These are phyloP conservation scores for Theristicus caerulescens DNA, from an alignment of 2,113 vertebrate species.

Conservation along the genomic window DNA sequence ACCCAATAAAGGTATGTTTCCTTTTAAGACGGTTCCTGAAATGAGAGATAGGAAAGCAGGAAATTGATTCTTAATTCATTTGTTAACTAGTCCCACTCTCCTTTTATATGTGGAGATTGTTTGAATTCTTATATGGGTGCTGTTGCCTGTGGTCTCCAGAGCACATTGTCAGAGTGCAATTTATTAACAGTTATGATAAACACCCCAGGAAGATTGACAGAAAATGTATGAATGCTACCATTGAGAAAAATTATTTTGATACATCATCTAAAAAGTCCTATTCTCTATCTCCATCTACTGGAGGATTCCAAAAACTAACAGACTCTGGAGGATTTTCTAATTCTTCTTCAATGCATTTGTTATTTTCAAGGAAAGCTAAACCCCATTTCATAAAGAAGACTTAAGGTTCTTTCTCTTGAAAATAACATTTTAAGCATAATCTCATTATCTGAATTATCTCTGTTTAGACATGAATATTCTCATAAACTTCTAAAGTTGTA, in stretches of 20 bases:
- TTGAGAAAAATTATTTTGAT: background rate
- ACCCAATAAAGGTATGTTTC: background rate
- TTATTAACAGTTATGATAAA: background rate
- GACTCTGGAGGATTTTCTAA: background rate
- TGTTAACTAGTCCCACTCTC: background rate
- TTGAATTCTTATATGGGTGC: background rate
- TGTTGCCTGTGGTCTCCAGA: background rate
- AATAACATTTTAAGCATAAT: background rate
- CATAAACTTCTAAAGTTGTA: background rate
- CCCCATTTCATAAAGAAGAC: background rate
- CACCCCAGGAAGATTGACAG: background rate
- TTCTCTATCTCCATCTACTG: constrained; percentile 55
- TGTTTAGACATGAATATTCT: background rate
- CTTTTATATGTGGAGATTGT: background rate
- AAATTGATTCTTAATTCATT: background rate
- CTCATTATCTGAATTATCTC: background rate
- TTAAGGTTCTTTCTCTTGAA: background rate
- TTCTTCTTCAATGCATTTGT: background rate
- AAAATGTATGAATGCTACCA: background rate
- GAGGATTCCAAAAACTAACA: background rate
- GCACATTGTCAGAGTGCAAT: background rate
- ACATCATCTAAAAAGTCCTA: background rate
- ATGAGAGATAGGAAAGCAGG: background rate
- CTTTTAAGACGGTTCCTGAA: background rate
- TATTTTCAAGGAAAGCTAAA: background rate